phyloP scores from a whole-genome alignment of 2,797 vertebrate genomes.

The Lepilemur ruficaudatus region DNA sequence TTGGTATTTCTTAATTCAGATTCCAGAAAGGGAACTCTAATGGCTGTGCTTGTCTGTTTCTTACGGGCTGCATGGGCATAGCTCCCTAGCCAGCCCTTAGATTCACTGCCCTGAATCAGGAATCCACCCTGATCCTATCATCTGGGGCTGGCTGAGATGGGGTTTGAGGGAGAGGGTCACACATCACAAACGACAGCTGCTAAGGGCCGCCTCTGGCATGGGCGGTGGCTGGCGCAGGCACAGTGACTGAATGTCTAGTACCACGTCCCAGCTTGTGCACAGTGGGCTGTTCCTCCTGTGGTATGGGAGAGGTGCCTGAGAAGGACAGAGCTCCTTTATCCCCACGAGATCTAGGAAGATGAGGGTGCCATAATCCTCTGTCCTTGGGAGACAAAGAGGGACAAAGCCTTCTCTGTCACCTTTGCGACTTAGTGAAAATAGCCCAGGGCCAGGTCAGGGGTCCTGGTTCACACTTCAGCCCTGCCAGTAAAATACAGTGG shows the following conservation, averaged over 20 bases:
- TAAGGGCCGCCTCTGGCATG: neutral
- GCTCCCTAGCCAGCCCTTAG: neutral
- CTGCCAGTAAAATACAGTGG: neutral
- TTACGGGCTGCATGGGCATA: neutral
- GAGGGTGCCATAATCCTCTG: neutral
- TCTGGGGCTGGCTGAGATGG: neutral
- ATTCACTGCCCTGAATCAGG: neutral
- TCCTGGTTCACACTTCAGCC: neutral
- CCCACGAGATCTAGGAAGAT: neutral
- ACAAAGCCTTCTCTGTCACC: neutral
- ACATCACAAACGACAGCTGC: neutral
- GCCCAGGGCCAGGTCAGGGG: neutral
- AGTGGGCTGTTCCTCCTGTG: neutral
- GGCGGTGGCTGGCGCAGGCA: neutral
- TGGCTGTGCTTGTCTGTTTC: neutral
- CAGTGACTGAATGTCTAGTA: neutral
- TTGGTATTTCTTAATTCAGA: neutral
- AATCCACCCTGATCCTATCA: neutral
- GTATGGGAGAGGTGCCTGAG: neutral
- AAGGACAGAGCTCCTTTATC: neutral
- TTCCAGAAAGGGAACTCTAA: neutral
- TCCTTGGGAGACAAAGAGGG: neutral
- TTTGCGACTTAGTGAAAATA: neutral
- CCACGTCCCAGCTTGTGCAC: neutral
- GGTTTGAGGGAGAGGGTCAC: neutral